Evolutionary conservation across 2,797 vertebrate genomes (phyloP).

Genomic region (Amblyraja radiata): DNA sequence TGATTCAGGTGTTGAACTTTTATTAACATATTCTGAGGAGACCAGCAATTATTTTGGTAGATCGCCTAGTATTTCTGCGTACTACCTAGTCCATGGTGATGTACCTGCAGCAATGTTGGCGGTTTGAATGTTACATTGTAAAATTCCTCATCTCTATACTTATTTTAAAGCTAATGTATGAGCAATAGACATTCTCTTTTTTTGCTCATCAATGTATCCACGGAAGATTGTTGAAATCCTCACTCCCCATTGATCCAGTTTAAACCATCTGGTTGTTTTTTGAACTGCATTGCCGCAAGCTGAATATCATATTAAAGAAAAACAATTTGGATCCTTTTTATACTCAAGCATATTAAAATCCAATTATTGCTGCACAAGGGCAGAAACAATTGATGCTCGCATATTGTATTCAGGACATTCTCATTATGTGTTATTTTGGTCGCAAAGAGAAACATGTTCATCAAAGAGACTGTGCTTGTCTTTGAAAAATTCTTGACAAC

Average conservation of each 20-base stretch:
- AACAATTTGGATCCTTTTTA: not conserved
- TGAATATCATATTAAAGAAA: slow-evolving; percentile 13
- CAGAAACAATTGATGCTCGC: not conserved
- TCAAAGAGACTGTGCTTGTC: not conserved
- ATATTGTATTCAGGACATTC: not conserved
- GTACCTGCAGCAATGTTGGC: not conserved
- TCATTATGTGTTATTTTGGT: slow-evolving; percentile 5
- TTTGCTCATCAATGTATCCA: not conserved
- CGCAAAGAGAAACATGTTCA: not conserved
- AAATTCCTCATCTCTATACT: not conserved
- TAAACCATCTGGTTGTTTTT: not conserved
- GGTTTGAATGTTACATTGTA: not conserved
- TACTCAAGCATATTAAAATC: slow-evolving; percentile 11
- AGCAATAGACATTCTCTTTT: not conserved
- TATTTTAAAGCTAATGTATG: not conserved
- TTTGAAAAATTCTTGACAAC: not conserved
- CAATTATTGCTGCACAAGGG: not conserved
- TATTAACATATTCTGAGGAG: not conserved
- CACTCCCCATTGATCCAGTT: not conserved
- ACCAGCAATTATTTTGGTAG: not conserved
- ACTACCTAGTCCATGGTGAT: not conserved
- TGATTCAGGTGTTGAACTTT: not conserved
- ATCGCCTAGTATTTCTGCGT: not conserved
- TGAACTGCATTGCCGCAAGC: not conserved
- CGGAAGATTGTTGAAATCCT: not conserved